A percentile compares a stretch with the other conserved stretches of the same genome.
These are phyloP conservation scores for Lacanobia wlatinum DNA, from an alignment of 2,888 invertebrate species.

Conservation along the genomic window DNA sequence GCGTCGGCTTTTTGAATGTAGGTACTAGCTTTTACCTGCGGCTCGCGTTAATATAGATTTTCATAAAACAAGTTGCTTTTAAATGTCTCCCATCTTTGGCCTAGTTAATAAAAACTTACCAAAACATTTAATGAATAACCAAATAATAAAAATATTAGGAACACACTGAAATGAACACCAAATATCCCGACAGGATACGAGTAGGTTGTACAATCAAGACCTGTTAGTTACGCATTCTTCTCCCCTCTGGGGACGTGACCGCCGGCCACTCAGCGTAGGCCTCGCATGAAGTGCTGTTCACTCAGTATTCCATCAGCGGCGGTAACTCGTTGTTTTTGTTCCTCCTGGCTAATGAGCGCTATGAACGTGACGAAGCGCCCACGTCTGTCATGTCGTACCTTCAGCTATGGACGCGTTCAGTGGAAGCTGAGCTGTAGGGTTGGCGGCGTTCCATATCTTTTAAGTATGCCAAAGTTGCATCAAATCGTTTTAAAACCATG, in stretches of 20 bases:
- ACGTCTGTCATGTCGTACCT: slow-evolving; percentile 35
- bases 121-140: slow-evolving; percentile 11
- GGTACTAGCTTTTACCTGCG: too few relatives aligned
- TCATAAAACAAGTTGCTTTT: too few relatives aligned
- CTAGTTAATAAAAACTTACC: slow-evolving; percentile 7
- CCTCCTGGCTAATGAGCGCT: slow-evolving; percentile 54
- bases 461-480: background rate
- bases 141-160: slow-evolving; percentile 14
- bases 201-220: slow-evolving; percentile 49
- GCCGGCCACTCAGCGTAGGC: slow-evolving; percentile 28
- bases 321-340: slow-evolving; percentile 53
- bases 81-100: background rate
- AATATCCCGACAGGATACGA: slow-evolving; percentile 40
- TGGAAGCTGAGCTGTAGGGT: slow-evolving; percentile 19
- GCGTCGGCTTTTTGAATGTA: too few relatives aligned
- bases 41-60: too few relatives aligned
- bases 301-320: slow-evolving; percentile 59
- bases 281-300: slow-evolving; percentile 19
- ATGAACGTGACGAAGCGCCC: slow-evolving; percentile 49
- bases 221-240: slow-evolving; percentile 56
- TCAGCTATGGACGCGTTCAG: slow-evolving; percentile 33
- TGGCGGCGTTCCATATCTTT: background rate
- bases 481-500: too few relatives aligned
- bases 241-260: slow-evolving; percentile 49
- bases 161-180: slow-evolving; percentile 27